Conservation (phyloP, 2,888 invertebrate species). For the Chaetoderma sp. region DNA sequence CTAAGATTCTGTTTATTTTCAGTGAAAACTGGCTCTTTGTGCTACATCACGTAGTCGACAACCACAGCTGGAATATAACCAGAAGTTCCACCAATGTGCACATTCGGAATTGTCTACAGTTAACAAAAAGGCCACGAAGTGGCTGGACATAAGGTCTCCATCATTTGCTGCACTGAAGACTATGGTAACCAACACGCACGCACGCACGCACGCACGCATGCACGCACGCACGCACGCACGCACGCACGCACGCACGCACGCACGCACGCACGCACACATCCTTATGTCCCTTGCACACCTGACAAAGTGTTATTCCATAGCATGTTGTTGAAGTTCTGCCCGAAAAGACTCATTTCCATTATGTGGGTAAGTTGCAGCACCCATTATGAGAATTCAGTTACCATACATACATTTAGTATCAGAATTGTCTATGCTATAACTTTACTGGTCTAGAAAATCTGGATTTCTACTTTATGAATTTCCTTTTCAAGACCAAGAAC, state of each 20-base stretch:
- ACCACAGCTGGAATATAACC: neutral
- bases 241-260: no score
- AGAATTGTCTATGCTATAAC: no score
- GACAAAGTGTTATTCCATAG: neutral
- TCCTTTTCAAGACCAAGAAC: no score
- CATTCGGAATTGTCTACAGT: neutral
- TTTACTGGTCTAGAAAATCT: no score
- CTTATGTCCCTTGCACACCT: neutral
- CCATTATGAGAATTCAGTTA: no score
- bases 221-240: no score
- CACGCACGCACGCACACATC: no score
- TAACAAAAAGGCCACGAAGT: neutral
- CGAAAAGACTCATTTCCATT: neutral
- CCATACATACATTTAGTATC: no score
- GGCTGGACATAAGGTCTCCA: neutral
- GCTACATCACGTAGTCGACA: neutral
- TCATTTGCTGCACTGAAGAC: neutral
- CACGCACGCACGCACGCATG: no score
- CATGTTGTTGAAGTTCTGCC: neutral
- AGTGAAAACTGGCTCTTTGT: neutral
- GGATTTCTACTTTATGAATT: no score
- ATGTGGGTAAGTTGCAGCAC: neutral
- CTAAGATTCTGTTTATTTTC: neutral
- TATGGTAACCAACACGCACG: neutral
- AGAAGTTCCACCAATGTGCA: neutral